Evolutionary conservation across 2,888 invertebrate species (phyloP).

Genomic region (Standfussiana lucernea): DNA sequence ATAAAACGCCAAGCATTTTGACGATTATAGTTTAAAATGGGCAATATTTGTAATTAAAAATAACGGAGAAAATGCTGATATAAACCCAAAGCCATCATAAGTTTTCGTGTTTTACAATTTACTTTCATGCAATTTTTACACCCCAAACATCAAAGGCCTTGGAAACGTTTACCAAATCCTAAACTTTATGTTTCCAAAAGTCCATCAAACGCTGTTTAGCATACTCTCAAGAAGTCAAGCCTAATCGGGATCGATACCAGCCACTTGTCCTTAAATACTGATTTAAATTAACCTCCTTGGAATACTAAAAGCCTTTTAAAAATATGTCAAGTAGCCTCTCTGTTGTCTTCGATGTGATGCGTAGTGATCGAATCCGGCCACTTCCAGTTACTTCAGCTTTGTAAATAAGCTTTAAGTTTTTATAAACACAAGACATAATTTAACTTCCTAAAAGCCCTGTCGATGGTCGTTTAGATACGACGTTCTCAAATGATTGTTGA

Average conservation of each 20-base stretch:
- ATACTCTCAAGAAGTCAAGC: conserved; percentile 15
- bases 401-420: conserved; percentile 20
- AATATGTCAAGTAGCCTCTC: conserved; percentile 25
- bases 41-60: background rate
- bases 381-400: conserved; percentile 20
- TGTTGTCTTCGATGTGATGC: conserved; percentile 21
- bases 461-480: background rate
- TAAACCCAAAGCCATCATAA: background rate
- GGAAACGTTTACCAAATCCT: background rate
- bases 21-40: background rate
- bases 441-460: conserved; percentile 31
- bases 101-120: background rate
- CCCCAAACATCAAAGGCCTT: background rate
- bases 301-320: conserved; percentile 38
- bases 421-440: background rate
- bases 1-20: background rate
- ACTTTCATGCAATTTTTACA: background rate
- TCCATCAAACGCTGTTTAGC: conserved; percentile 21
- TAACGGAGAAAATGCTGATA: background rate
- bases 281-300: conserved; percentile 16
- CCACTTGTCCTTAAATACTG: conserved; percentile 31
- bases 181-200: background rate
- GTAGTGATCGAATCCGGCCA: conserved; percentile 28
- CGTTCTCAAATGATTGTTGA: background rate
- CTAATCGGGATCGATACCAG: conserved; percentile 14